These are phyloP conservation scores for Caenorhabditis latens DNA, from an alignment of 1,140 invertebrate genomes.

Conservation along the genomic window DNA sequence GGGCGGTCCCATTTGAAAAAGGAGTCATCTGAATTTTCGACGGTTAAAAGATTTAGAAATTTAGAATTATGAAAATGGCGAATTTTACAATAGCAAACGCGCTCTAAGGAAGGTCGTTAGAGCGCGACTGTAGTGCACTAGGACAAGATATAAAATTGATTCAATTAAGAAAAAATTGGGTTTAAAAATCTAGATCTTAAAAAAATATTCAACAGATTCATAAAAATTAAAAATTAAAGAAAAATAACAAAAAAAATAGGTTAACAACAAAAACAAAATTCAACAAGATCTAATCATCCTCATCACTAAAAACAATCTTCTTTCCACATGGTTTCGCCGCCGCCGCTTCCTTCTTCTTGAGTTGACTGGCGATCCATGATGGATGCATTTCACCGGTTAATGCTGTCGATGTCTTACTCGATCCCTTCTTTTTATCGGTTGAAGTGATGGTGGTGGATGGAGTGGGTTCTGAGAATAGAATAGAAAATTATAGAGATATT, in stretches of 20 bases:
- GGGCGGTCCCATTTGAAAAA: too few species aligned
- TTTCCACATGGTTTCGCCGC: slow-evolving; percentile 36
- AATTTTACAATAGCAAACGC: too few species aligned
- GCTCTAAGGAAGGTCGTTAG: too few species aligned
- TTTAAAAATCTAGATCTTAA: too few species aligned
- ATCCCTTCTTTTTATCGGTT: neutral
- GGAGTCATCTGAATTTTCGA: too few species aligned
- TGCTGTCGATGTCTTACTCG: neutral
- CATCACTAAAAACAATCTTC: slow-evolving; percentile 1
- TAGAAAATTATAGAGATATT: too few species aligned
- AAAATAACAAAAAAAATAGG: neutral
- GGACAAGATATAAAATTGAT: too few species aligned
- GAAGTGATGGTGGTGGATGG: neutral
- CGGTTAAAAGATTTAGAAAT: too few species aligned
- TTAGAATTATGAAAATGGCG: too few species aligned
- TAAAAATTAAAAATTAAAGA: neutral
- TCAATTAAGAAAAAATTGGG: too few species aligned
- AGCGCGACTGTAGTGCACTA: too few species aligned
- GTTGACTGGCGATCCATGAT: slow-evolving; percentile 13
- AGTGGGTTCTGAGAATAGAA: neutral
- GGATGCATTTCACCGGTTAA: neutral
- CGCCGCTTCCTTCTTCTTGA: slow-evolving; percentile 14
- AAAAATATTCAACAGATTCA: neutral
- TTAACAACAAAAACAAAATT: neutral
- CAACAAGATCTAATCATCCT: neutral